phyloP scores from a whole-genome alignment of 2,888 invertebrate species.

The Macrostomum cliftonense region DNA sequence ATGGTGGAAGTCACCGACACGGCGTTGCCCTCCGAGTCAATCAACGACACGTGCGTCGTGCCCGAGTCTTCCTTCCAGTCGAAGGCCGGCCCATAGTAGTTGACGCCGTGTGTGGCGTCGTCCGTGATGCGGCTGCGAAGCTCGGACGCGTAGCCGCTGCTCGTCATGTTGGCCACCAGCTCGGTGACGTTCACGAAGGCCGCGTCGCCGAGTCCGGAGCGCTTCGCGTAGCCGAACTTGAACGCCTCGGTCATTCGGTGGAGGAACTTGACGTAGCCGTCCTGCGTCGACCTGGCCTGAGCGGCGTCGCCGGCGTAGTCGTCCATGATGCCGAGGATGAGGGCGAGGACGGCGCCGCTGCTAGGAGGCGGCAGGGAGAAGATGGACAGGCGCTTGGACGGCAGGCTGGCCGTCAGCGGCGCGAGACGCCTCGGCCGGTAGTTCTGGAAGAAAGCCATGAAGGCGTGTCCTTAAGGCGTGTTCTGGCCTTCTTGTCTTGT shows the following conservation, averaged over 20 bases:
- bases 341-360: conserved; percentile 21
- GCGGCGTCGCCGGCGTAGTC: conserved; percentile 11
- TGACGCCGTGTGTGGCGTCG: conserved; percentile 19
- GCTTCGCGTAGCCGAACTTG: conserved; percentile 64
- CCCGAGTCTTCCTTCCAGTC: conserved; percentile 16
- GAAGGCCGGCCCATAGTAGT: conserved; percentile 20
- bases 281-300: no score
- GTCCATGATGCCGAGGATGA: conserved; percentile 25
- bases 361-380: conserved; percentile 20
- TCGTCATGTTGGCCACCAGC: conserved; percentile 23
- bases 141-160: conserved; percentile 18
- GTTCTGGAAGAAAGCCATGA: no score
- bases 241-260: conserved; percentile 64
- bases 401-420: no score
- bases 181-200: conserved; percentile 8
- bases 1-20: conserved; percentile 30
- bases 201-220: conserved; percentile 58
- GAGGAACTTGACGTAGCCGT: conserved; percentile 41
- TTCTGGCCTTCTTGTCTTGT: no score
- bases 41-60: conserved; percentile 28
- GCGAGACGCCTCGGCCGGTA: no score
- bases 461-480: no score
- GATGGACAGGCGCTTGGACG: conserved; percentile 1
- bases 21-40: conserved; percentile 29
- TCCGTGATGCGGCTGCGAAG: conserved; percentile 22